Base-by-base conservation (phyloP, 2,797 vertebrate species). In the Sternotherus odoratus region DNA sequence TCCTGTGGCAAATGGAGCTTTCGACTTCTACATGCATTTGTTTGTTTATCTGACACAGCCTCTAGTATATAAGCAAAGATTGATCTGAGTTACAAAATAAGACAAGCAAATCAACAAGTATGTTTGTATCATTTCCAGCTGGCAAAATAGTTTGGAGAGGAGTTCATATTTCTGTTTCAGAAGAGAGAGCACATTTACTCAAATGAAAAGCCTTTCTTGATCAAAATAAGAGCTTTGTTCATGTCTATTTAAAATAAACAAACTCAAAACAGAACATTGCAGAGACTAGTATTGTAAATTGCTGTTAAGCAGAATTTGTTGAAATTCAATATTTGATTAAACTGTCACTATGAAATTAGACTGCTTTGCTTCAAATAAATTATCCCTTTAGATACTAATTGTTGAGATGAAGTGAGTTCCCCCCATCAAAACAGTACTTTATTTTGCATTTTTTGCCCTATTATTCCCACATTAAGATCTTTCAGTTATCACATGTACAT, bases 321-420 rank as follows among this genome's bases (percentile, higher is more conserved):
- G 89, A 90, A 96, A 96, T 94, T 86, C 79, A 92, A 1, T 95
- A 94, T 92, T 95, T 94, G 85, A 95, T 96, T 95, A 95, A 95
- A 92, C 87, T 74, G 91, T 88, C 51, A 8, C 88, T 94, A 82
- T 93, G 94, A 93, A 96, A 94, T 97, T 94, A 82, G 80, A 93
- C 83, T 90, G 53, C 86, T 63, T 96, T 95, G 88, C 92, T 96
- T 86, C 48, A 89, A 94, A 75, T 94, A 90, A 93, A 93, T 96
- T 90, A 88, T 92, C 80, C 48, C 89, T 95, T 94, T 87, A 88
- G 87, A 17, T 94, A 83, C 30, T 48, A 75, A n/a, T 82, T 74
- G 50, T 88, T 89, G 83, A 90, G 54, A 91, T 95, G 51, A 48
- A 48, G 46, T 48, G 46, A 9, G 46, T 48, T 43, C 8, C 43